Conservation (phyloP, 2,797 vertebrate species). For the Menidia menidia region DNA sequence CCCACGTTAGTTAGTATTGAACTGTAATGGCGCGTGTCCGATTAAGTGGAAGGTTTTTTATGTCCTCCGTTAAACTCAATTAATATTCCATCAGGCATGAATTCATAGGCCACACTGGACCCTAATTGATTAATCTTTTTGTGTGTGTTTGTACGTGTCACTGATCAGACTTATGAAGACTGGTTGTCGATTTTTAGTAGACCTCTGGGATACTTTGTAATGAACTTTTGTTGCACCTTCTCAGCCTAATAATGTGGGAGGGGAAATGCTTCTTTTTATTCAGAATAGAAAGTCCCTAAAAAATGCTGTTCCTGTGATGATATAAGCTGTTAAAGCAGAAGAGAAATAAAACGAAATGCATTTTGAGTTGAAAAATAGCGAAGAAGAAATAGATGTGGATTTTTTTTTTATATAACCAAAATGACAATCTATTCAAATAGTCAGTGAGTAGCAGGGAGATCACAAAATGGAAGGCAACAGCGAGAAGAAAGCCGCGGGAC, state of each 20-base stretch:
- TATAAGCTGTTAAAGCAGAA: conserved; percentile 16
- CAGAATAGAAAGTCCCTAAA: conserved; percentile 48
- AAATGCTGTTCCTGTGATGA: conserved; percentile 2
- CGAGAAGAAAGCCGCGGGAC: conserved; percentile 10
- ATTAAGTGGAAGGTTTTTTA: conserved; percentile 78
- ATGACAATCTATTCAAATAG: conserved; percentile 15
- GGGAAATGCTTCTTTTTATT: conserved; percentile 5
- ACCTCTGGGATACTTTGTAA: conserved; percentile 26
- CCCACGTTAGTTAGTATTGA: conserved; percentile 75
- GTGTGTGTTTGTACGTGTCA: conserved; percentile 1
- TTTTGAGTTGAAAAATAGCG: conserved; percentile 13
- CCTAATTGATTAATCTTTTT: conserved; percentile 53
- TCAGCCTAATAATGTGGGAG: conserved; percentile 29
- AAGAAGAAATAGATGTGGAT: conserved; percentile 7
- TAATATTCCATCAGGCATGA: conserved; percentile 81
- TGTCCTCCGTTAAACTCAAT: conserved; percentile 83
- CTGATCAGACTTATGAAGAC: conserved; percentile 13
- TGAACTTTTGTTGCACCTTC: conserved; percentile 34
- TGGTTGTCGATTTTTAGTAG: conserved; percentile 21
- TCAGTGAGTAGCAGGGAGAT: conserved; percentile 1
- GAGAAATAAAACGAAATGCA: conserved; percentile 20
- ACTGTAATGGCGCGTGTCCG: conserved; percentile 79
- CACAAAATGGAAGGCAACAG: conserved; percentile 12
- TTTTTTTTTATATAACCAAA: conserved; percentile 8
- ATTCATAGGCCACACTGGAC: conserved; percentile 74